Evolutionary conservation across 2,797 vertebrate species (phyloP).

Genomic region (Anguilla anguilla): DNA sequence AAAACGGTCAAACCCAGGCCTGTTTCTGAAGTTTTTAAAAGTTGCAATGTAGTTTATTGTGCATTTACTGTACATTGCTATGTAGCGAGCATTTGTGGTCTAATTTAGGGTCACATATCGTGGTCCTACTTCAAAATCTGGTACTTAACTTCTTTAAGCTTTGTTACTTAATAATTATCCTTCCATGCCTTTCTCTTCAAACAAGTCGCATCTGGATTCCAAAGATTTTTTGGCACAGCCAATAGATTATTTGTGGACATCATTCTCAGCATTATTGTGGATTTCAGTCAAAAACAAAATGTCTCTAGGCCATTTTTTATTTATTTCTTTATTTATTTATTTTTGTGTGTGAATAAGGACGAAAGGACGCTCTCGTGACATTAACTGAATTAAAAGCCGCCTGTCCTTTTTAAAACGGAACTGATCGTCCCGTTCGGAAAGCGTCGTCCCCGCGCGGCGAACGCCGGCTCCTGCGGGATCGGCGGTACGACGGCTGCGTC

Average conservation of each 20-base stretch:
- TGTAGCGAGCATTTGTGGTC: background rate
- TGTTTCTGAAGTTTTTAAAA: background rate
- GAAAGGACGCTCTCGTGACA: background rate
- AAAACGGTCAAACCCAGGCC: background rate
- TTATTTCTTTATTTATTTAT: background rate
- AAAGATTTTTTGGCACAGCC: background rate
- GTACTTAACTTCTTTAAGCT: background rate
- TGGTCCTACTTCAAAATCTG: background rate
- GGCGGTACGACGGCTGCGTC: no score
- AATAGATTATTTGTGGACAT: background rate
- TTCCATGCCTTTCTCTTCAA: background rate
- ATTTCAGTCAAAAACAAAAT: background rate
- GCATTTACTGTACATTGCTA: background rate
- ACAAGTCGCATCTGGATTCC: background rate
- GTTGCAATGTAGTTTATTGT: background rate
- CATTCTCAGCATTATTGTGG: background rate
- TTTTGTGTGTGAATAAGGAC: background rate
- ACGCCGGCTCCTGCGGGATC: background rate
- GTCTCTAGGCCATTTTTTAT: background rate
- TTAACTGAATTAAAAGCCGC: background rate
- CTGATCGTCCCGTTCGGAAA: background rate
- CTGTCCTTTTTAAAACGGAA: background rate
- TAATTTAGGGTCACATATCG: background rate
- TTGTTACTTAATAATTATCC: background rate
- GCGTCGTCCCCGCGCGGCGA: background rate